Conservation (phyloP, 1,140 invertebrate species). For the Tetranychus cinnabarinus region DNA sequence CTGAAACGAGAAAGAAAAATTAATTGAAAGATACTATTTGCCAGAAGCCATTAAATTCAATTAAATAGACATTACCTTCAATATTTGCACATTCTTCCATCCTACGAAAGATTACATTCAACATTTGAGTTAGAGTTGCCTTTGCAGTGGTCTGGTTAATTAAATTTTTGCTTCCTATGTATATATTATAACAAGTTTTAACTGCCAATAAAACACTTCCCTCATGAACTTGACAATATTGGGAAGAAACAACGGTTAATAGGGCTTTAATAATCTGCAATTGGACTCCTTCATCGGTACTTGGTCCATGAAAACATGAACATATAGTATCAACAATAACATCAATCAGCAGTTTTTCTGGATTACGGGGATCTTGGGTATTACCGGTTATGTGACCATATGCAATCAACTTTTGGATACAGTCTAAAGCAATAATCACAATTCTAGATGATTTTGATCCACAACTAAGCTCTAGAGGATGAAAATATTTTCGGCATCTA, state of each 20-base stretch:
- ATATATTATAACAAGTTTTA: slow-evolving; percentile 88
- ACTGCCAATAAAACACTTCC: slow-evolving; percentile 82
- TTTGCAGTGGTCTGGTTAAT: slow-evolving; percentile 98
- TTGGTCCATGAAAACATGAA: slow-evolving; percentile 80
- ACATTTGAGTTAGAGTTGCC: slow-evolving; percentile 93
- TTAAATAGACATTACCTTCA: neutral
- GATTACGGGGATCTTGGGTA: slow-evolving; percentile 57
- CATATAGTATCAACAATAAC: slow-evolving; percentile 95
- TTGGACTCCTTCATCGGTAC: slow-evolving; percentile 95
- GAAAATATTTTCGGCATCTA: slow-evolving; percentile 82
- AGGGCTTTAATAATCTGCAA: slow-evolving; percentile 95
- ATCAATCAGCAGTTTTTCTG: slow-evolving; percentile 63
- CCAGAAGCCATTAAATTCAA: slow-evolving; percentile 7
- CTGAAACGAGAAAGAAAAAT: neutral
- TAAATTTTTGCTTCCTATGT: slow-evolving; percentile 80
- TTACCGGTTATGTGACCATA: slow-evolving; percentile 96
- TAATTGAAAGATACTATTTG: neutral
- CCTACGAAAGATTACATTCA: slow-evolving; percentile 84
- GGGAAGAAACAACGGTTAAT: slow-evolving; percentile 86
- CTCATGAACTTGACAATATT: slow-evolving; percentile 94
- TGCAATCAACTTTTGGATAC: slow-evolving; percentile 89
- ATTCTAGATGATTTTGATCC: slow-evolving; percentile 85
- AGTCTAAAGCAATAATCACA: slow-evolving; percentile 85
- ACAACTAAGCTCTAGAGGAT: slow-evolving; percentile 92
- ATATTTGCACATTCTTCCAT: slow-evolving; percentile 41